Evolutionary conservation across 2,888 invertebrate species (phyloP).

Genomic region (Epsilonema sp.): DNA sequence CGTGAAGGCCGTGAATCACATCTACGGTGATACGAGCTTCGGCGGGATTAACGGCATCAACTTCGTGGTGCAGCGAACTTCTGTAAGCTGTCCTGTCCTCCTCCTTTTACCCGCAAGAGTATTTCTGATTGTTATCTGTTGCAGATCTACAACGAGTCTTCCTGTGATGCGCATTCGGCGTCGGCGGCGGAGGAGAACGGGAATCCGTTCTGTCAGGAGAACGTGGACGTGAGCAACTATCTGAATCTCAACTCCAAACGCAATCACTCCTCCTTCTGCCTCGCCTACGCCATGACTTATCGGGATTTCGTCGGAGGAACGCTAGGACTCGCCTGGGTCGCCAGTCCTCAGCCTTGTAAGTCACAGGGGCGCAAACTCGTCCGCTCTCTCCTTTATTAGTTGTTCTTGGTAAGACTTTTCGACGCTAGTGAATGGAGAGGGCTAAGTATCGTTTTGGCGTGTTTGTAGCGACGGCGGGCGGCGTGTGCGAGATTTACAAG

Average conservation of each 20-base stretch:
- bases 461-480: slow-evolving; percentile 68
- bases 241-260: slow-evolving; percentile 86
- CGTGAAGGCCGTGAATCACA: slow-evolving; percentile 91
- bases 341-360: slow-evolving; percentile 53
- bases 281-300: slow-evolving; percentile 98
- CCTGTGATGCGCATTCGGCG: neutral
- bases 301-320: slow-evolving; percentile 94
- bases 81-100: slow-evolving; percentile 39
- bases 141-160: slow-evolving; percentile 2
- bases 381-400: slow-evolving; percentile 1
- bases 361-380: no score
- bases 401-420: no score
- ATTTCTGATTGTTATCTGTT: neutral
- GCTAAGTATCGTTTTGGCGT: no score
- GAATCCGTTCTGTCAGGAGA: slow-evolving; percentile 61
- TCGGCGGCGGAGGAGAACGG: slow-evolving; percentile 9
- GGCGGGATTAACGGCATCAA: slow-evolving; percentile 86
- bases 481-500: slow-evolving; percentile 89
- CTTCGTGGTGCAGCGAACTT: slow-evolving; percentile 77
- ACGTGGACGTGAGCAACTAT: slow-evolving; percentile 97
- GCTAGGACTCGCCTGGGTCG: slow-evolving; percentile 94
- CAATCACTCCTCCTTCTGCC: slow-evolving; percentile 92
- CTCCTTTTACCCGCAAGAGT: slow-evolving; percentile 3
- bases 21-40: slow-evolving; percentile 81
- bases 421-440: no score